Evolutionary conservation across 2,888 invertebrate genomes (phyloP), one percentile per base, ranked within the genome.

Genomic region (Scrobipalpa atriplicella): DNA sequence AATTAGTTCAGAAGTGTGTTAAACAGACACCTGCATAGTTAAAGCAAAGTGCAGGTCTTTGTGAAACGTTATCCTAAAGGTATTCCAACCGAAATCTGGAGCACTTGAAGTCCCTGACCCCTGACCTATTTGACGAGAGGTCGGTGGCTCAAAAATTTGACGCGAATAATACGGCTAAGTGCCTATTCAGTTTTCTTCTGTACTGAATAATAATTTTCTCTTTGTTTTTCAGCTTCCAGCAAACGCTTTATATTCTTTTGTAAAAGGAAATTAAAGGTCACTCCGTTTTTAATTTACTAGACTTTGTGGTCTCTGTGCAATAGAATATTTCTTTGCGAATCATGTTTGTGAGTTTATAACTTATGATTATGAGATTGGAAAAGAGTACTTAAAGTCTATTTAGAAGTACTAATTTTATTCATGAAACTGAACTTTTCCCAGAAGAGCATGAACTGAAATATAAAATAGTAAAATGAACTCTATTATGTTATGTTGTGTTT

Each of bases 121-220:
- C 62, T 66, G 66, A 66, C 66, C 66, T 56, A 66, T 62, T 66
- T 66, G 29, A 51, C 13, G 52, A 18, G 39, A 62, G 62, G 13
- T 56, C n/a, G 52, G 10, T 39, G 47, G 16, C 29, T 39, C 39
- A 39, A 56, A 64, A 16, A 19, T 52, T 54, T 52, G 51, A 29
- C 21, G 39, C 18, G 39, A 61, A 66, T 61, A 61, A 62, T 58
- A 29, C 36, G 38, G 58, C 29, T 58, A 58, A 58, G 36, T 16
- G 58, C 58, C 38, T 38, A 29, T 58, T 16, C 47, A 47, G 47
- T 47, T 47, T 47, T 36, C 13, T 29, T 9, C 19, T 8, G 54
- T 29, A 21, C 54, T 21, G 54, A 56, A 47, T 47, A 47, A 47
- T 47, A 47, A 47, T 47, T 47, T 16, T 1, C n/a, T n/a, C 47